Evolutionary conservation across 2,888 invertebrate species (phyloP).

Genomic region (Drosophila monieri): DNA sequence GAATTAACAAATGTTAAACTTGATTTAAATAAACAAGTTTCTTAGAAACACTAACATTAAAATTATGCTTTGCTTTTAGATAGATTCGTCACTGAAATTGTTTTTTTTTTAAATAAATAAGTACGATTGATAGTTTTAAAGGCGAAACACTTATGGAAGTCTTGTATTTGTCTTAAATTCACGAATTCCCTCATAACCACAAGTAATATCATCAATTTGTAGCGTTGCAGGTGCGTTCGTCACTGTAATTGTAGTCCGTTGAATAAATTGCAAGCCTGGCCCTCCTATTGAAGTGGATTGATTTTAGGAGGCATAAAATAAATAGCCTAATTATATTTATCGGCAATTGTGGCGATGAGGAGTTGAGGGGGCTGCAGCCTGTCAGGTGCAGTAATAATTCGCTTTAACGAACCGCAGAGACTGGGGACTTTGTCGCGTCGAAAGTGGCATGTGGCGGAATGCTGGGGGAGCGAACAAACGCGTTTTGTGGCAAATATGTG

Average conservation of each 20-base stretch:
- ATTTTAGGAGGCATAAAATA: neutral
- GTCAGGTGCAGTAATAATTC: conserved; percentile 29
- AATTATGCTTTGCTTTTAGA: too few relatives aligned
- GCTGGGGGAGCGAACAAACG: conserved; percentile 14
- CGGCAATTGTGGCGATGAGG: neutral
- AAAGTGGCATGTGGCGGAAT: conserved; percentile 46
- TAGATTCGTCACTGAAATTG: neutral
- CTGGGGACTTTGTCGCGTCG: conserved; percentile 52
- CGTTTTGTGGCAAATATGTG: conserved; percentile 75
- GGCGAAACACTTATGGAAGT: too few relatives aligned
- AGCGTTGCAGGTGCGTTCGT: neutral
- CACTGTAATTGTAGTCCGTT: neutral
- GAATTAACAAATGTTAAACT: too few relatives aligned
- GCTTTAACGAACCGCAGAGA: conserved; percentile 2
- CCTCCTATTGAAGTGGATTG: neutral
- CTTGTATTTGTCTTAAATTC: too few relatives aligned
- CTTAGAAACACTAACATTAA: too few relatives aligned
- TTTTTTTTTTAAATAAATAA: too few relatives aligned
- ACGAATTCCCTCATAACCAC: too few relatives aligned
- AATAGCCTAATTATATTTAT: conserved; percentile 2
- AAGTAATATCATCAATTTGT: too few relatives aligned
- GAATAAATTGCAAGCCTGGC: neutral
- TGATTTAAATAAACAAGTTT: too few relatives aligned
- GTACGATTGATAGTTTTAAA: too few relatives aligned
- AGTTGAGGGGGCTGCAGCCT: neutral